phyloP scores from a whole-genome alignment of 2,797 vertebrate species.

The Sylvia borin region DNA sequence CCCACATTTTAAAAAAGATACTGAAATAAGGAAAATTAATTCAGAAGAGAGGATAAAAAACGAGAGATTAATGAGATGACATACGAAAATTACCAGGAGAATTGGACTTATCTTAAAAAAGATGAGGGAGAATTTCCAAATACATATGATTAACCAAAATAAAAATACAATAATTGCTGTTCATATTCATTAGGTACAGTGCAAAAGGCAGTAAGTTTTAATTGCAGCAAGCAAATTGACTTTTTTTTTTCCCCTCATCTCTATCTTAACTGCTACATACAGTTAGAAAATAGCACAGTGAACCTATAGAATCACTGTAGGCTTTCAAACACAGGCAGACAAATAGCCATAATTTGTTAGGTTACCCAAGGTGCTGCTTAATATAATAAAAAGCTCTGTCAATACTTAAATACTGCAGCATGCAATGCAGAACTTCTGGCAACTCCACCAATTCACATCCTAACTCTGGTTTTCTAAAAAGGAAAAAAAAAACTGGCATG shows the following conservation, averaged over 20 bases:
- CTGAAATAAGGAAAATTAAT: neutral
- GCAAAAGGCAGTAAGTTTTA: neutral
- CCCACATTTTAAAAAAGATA: neutral
- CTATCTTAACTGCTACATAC: neutral
- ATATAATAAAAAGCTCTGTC: neutral
- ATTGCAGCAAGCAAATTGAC: neutral
- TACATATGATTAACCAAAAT: conserved; percentile 14
- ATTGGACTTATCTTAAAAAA: neutral
- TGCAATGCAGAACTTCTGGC: neutral
- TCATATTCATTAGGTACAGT: neutral
- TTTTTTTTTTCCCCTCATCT: neutral
- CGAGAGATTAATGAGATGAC: conserved; percentile 12
- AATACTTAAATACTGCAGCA: neutral
- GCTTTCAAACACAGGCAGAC: neutral
- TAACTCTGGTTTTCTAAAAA: neutral
- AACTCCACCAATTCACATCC: neutral
- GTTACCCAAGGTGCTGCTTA: neutral
- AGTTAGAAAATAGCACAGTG: neutral
- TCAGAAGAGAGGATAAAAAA: neutral
- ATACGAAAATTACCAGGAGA: neutral
- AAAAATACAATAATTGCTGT: conserved; percentile 25
- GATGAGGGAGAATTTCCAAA: conserved; percentile 16
- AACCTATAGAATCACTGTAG: neutral
- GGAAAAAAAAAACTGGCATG: accelerated
- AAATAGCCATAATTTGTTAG: neutral